Evolutionary conservation across 2,797 vertebrate species (phyloP).

Genomic region (Limosa lapponica): DNA sequence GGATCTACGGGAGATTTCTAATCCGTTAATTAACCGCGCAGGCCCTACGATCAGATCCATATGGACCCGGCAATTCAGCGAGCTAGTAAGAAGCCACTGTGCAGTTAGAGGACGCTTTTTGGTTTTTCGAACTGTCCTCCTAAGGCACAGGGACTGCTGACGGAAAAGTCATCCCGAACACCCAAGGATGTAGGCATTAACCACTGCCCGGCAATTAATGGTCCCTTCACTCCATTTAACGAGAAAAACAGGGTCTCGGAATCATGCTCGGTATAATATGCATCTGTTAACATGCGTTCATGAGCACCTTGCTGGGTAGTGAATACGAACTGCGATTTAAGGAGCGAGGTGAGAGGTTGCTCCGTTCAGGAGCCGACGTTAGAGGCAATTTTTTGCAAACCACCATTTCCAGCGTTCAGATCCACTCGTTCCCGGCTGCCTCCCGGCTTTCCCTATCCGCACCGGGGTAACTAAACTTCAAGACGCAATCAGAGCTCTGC

Average conservation of each 20-base stretch:
- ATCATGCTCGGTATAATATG: neutral
- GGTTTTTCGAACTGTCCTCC: neutral
- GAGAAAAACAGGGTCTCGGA: neutral
- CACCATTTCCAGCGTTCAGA: neutral
- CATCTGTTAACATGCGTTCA: accelerated
- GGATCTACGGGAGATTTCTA: neutral
- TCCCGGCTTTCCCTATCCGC: neutral
- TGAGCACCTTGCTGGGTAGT: neutral
- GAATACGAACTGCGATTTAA: neutral
- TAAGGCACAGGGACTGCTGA: neutral
- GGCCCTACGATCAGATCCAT: neutral
- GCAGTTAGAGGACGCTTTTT: neutral
- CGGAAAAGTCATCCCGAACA: neutral
- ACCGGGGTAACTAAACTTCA: neutral
- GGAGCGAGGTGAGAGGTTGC: neutral
- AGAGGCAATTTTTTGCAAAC: neutral
- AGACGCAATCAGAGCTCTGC: neutral
- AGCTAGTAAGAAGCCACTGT: neutral
- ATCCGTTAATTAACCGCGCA: neutral
- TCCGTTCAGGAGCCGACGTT: neutral
- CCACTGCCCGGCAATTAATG: neutral
- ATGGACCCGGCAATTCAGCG: neutral
- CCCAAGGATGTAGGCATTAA: neutral
- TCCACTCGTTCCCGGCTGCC: neutral
- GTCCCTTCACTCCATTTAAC: neutral